phyloP scores from a whole-genome alignment of 2,888 invertebrate species.

The Drosophila anceps region DNA sequence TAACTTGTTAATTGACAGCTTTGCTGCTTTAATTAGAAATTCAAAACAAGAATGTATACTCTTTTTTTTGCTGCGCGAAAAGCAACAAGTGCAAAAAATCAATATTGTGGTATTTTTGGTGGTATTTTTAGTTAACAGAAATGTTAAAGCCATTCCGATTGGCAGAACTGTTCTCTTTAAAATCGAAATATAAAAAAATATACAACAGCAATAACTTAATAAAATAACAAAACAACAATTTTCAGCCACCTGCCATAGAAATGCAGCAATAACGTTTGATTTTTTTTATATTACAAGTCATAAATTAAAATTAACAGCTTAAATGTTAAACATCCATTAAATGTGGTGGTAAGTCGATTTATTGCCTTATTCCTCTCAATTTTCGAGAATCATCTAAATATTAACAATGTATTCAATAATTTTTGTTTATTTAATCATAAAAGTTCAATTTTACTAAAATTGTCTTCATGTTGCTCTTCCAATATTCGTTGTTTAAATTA shows the following conservation, averaged over 20 bases:
- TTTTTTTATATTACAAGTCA: neutral
- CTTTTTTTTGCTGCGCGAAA: constrained; percentile 1
- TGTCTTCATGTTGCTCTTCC: neutral
- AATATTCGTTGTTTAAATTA: neutral
- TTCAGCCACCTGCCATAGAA: no score
- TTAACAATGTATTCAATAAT: neutral
- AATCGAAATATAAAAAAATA: neutral
- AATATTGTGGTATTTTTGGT: constrained; percentile 44
- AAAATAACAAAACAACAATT: neutral
- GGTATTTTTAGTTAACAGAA: constrained; percentile 22
- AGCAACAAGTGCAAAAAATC: constrained; percentile 57
- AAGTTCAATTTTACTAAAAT: neutral
- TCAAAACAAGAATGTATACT: constrained; percentile 30
- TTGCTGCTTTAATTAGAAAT: constrained; percentile 42
- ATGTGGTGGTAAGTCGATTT: constrained; percentile 8
- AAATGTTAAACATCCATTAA: neutral
- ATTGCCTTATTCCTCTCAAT: neutral
- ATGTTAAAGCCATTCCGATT: constrained; percentile 1
- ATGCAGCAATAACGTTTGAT: neutral
- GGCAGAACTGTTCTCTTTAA: neutral
- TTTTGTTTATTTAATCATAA: no score
- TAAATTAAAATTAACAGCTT: constrained; percentile 8
- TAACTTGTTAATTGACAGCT: constrained; percentile 19
- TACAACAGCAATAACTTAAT: neutral
- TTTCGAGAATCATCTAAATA: neutral